A percentile compares a stretch with the other conserved stretches of the same genome.
Conservation (phyloP, 2,888 invertebrate genomes). For the Arctia plantaginis region DNA sequence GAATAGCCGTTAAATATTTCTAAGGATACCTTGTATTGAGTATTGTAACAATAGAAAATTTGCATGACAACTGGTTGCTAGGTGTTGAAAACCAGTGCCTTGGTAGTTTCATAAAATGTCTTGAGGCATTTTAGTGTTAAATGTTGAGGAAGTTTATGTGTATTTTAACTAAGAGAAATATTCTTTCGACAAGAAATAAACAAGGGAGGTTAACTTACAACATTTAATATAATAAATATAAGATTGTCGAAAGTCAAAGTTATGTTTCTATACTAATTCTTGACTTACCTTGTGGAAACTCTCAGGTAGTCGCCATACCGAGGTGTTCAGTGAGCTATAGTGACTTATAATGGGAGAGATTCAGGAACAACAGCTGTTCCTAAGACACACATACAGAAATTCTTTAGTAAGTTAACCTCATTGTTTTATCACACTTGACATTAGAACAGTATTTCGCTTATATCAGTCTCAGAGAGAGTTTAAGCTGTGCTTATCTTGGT, state of each 20-base stretch:
- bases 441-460: too few species aligned
- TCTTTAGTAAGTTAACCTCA: too few species aligned
- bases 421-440: too few species aligned
- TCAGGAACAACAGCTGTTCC: too few species aligned
- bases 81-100: neutral
- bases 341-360: too few species aligned
- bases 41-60: constrained; percentile 9
- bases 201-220: neutral
- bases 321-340: too few species aligned
- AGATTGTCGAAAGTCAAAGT: neutral
- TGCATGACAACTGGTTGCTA: constrained; percentile 5
- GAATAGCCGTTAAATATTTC: constrained; percentile 5
- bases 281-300: neutral
- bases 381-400: neutral
- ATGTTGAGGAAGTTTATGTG: neutral
- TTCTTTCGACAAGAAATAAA: neutral
- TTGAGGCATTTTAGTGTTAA: neutral
- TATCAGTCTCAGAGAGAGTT: too few species aligned
- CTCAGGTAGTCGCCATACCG: neutral
- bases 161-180: neutral
- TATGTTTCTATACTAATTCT: neutral
- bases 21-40: neutral
- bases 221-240: neutral
- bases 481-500: too few species aligned
- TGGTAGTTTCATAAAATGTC: neutral